phyloP scores from a whole-genome alignment of 1,140 invertebrate species.

The Pantala flavescens region DNA sequence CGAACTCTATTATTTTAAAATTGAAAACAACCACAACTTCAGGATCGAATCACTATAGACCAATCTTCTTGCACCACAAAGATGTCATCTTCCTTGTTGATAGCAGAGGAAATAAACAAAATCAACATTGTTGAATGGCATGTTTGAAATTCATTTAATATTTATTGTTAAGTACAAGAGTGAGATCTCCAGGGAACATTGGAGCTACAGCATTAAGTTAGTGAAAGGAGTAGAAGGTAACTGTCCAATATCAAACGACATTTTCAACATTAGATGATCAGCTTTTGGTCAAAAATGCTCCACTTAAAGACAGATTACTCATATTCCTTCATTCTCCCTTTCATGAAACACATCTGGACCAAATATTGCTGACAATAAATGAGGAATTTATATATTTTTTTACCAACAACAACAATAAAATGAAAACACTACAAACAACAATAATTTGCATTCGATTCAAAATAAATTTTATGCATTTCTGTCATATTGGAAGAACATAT shows the following conservation, averaged over 20 bases:
- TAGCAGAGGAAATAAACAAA: too few relatives aligned
- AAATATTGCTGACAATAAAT: not conserved
- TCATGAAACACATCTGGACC: not conserved
- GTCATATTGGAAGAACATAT: not conserved
- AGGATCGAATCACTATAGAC: too few relatives aligned
- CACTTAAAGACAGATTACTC: not conserved
- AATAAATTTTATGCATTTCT: slow-evolving; percentile 8
- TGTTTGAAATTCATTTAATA: slow-evolving; percentile 1
- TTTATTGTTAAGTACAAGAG: slow-evolving; percentile 9
- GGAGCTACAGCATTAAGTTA: slow-evolving; percentile 1
- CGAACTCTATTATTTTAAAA: too few relatives aligned
- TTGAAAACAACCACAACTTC: too few relatives aligned
- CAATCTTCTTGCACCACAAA: too few relatives aligned
- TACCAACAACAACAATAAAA: slow-evolving; percentile 3
- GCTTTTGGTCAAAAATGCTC: not conserved
- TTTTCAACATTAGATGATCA: not conserved
- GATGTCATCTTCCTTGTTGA: too few relatives aligned
- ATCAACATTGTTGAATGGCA: too few relatives aligned
- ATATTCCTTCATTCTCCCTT: not conserved
- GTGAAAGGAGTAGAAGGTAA: not conserved
- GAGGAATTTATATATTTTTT: not conserved
- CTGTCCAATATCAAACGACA: not conserved
- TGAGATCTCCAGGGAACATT: not conserved
- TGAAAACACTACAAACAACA: not conserved
- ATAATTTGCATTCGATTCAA: not conserved